These are phyloP conservation scores for Calephelis nemesis DNA, from an alignment of 1,140 invertebrate species.

Conservation along the genomic window DNA sequence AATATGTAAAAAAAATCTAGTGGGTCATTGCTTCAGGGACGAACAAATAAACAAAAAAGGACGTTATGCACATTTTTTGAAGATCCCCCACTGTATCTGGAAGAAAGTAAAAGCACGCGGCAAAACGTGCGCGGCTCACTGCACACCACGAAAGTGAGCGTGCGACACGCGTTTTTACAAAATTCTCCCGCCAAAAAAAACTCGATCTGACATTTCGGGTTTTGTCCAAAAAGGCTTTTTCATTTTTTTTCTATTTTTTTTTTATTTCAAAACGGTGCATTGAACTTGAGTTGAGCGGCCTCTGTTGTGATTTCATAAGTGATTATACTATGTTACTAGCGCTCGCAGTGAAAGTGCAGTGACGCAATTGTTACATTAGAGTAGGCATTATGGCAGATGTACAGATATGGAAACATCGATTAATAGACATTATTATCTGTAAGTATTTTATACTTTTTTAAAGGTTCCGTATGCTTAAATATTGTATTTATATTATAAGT, in stretches of 20 bases:
- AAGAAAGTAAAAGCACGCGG: conserved; percentile 69
- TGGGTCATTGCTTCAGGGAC: no score
- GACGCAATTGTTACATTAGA: conserved; percentile 69
- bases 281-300: conserved; percentile 63
- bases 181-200: conserved; percentile 54
- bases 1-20: no score
- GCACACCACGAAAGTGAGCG: conserved; percentile 60
- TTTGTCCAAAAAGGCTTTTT: conserved; percentile 39
- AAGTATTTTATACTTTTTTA: conserved; percentile 37
- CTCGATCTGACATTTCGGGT: conserved; percentile 35
- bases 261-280: conserved; percentile 48
- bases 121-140: conserved; percentile 51
- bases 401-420: conserved; percentile 59
- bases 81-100: conserved; percentile 56
- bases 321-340: conserved; percentile 60
- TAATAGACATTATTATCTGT: conserved; percentile 51
- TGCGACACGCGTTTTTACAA: conserved; percentile 53
- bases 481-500: no score
- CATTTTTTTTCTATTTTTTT: conserved; percentile 41
- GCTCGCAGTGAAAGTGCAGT: conserved; percentile 67
- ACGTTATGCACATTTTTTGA: conserved; percentile 36
- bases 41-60: conserved; percentile 4
- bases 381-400: conserved; percentile 59
- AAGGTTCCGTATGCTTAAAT: no score
- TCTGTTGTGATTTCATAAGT: conserved; percentile 61